Conservation (phyloP, 2,888 invertebrate genomes). For the Chaetogeoica ovagalla region DNA sequence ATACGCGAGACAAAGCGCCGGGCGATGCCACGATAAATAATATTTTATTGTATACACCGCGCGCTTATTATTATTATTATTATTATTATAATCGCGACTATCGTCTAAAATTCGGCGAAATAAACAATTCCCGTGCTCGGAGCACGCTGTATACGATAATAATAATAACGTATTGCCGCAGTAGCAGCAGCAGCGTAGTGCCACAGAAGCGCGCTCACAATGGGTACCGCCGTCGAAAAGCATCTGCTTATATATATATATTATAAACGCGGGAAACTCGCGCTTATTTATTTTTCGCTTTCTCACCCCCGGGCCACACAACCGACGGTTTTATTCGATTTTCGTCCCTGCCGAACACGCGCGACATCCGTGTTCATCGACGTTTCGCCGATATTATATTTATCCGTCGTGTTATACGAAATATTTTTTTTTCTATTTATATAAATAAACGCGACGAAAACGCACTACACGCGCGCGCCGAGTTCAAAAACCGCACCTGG, state of each 20-base stretch:
- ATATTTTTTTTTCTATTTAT: background rate
- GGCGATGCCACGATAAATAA: too few relatives aligned
- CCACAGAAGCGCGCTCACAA: background rate
- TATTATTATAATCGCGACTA: too few relatives aligned
- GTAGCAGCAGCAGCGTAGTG: too few relatives aligned
- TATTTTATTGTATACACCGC: too few relatives aligned
- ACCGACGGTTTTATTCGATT: slow-evolving; percentile 18
- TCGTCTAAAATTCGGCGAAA: too few relatives aligned
- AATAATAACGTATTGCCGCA: too few relatives aligned
- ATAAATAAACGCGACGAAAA: background rate
- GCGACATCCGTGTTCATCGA: background rate
- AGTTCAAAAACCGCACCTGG: slow-evolving; percentile 13
- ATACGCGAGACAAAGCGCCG: too few relatives aligned
- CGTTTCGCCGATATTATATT: background rate
- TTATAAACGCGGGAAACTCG: background rate
- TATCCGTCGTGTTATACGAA: too few relatives aligned
- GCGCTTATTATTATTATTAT: too few relatives aligned
- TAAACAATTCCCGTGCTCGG: too few relatives aligned
- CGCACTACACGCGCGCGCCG: background rate
- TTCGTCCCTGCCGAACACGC: background rate
- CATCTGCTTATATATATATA: slow-evolving; percentile 28
- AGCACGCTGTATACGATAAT: too few relatives aligned
- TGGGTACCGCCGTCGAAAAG: slow-evolving; percentile 8
- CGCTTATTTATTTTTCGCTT: background rate
- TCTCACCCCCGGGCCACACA: too few relatives aligned